A percentile compares a stretch with the other conserved stretches of the same genome.
Conservation (phyloP, 2,797 vertebrate genomes). For the Morus bassanus region DNA sequence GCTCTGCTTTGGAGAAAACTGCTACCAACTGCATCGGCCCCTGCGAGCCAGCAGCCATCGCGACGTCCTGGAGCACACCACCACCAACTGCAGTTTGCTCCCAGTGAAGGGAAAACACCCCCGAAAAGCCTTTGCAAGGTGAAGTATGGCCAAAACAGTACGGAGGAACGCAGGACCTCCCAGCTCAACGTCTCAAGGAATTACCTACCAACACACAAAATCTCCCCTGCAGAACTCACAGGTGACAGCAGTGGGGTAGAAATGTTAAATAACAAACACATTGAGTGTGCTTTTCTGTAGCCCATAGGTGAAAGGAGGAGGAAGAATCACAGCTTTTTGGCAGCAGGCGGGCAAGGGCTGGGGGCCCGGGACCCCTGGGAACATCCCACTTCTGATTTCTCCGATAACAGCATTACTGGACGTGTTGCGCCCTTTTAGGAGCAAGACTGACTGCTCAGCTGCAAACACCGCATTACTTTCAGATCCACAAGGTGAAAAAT, state of each 20-base stretch:
- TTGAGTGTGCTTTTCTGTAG: not conserved
- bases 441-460: not conserved
- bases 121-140: rapidly evolving
- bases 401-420: rapidly evolving
- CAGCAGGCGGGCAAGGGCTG: not conserved
- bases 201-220: not conserved
- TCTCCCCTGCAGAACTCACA: not conserved
- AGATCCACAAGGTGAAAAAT: not conserved
- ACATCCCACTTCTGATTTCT: not conserved
- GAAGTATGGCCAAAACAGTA: not conserved
- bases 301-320: not conserved
- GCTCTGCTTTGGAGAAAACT: not conserved
- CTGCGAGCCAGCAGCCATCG: rapidly evolving
- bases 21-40: rapidly evolving
- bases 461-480: not conserved
- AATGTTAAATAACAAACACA: not conserved
- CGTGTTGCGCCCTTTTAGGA: not conserved
- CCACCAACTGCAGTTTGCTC: rapidly evolving
- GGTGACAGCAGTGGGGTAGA: not conserved
- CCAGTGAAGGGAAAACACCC: not conserved
- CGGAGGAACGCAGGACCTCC: rapidly evolving
- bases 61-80: not conserved
- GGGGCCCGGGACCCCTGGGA: not conserved
- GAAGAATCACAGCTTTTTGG: not conserved
- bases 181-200: not conserved